Evolutionary conservation across 2,888 invertebrate genomes (phyloP).

Genomic region (Polymixis flavicincta): DNA sequence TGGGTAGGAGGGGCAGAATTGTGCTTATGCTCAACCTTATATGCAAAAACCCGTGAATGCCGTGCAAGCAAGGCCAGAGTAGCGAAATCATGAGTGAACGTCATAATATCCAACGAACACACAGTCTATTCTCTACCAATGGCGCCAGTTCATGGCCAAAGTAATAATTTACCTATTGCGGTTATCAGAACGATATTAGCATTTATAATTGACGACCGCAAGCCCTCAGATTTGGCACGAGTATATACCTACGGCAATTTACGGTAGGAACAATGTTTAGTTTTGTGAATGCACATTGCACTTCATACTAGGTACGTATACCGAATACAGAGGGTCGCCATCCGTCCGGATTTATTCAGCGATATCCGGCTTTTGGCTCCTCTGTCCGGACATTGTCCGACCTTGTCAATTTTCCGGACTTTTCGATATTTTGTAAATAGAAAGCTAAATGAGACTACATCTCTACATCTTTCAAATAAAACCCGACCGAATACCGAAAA

Average conservation of each 20-base stretch:
- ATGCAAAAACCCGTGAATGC: not conserved
- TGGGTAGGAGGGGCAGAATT: not conserved
- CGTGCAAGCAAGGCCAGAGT: constrained; percentile 43
- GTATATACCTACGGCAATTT: not conserved
- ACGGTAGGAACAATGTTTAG: not conserved
- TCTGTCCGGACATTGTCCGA: not conserved
- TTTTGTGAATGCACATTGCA: not conserved
- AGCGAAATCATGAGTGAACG: constrained; percentile 50
- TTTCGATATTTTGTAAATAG: not conserved
- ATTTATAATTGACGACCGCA: constrained; percentile 9
- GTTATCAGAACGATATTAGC: constrained; percentile 20
- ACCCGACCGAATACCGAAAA: not conserved
- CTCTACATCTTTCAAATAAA: not conserved
- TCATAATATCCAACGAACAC: constrained; percentile 22
- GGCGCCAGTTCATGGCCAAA: constrained; percentile 31
- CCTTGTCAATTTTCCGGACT: not conserved
- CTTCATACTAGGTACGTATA: not conserved
- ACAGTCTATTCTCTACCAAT: constrained; percentile 21
- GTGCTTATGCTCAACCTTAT: not conserved
- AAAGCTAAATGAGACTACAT: not conserved
- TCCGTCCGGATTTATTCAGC: not conserved
- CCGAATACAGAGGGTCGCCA: not conserved
- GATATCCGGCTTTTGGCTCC: not conserved
- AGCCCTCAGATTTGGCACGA: not conserved
- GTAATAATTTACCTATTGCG: constrained; percentile 34